A percentile compares a stretch with the other conserved stretches of the same genome.
phyloP scores from a whole-genome alignment of 2,797 vertebrate genomes.

The Capromys pilorides region DNA sequence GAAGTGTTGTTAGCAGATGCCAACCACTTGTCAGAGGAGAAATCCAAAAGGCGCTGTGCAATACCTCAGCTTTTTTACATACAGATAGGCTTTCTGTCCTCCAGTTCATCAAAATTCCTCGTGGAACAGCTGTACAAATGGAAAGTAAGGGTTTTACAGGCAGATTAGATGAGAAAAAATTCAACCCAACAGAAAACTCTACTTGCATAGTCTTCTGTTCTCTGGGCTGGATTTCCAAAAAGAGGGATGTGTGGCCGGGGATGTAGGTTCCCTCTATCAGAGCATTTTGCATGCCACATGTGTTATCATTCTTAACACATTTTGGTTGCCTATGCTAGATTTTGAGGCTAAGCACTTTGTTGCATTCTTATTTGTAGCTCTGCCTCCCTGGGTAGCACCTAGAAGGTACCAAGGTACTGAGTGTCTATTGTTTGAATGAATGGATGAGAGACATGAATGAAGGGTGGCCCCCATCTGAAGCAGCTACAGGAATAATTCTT shows the following conservation, averaged over 20 bases:
- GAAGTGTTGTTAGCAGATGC: slow-evolving; percentile 79
- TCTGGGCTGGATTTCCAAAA: neutral
- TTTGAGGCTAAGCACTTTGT: neutral
- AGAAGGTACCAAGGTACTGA: neutral
- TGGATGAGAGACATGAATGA: neutral
- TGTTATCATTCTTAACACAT: neutral
- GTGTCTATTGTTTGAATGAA: neutral
- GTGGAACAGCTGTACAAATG: slow-evolving; percentile 60
- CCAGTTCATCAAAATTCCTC: slow-evolving; percentile 75
- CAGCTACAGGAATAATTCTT: slow-evolving; percentile 33
- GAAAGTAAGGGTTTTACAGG: slow-evolving; percentile 61
- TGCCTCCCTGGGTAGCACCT: neutral
- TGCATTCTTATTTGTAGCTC: neutral
- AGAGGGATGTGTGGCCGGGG: neutral
- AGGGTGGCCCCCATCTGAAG: neutral
- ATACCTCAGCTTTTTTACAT: slow-evolving; percentile 74
- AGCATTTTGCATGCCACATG: neutral
- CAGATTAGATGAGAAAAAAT: slow-evolving; percentile 67
- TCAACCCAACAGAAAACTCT: slow-evolving; percentile 44
- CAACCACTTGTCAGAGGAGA: slow-evolving; percentile 81
- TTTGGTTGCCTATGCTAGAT: neutral
- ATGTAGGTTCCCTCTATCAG: neutral
- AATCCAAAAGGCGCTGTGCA: slow-evolving; percentile 63
- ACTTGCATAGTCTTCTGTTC: neutral
- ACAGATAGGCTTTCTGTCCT: slow-evolving; percentile 75